phyloP scores from a whole-genome alignment of 2,797 vertebrate genomes.

The Delichon dasypus region DNA sequence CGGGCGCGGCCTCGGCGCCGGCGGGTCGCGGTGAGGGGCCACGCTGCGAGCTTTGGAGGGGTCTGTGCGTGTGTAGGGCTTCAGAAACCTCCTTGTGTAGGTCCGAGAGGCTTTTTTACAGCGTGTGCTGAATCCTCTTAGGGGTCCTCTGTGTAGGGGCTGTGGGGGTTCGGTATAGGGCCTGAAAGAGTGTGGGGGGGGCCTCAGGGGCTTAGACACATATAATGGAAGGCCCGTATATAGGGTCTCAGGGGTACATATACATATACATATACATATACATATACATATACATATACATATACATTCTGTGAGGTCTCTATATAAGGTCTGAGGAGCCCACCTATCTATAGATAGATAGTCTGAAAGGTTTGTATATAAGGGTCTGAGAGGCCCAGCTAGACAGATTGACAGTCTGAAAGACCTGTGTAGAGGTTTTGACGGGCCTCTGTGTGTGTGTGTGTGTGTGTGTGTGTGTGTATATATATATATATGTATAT shows the following conservation, averaged over 20 bases:
- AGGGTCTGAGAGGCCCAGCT: not conserved
- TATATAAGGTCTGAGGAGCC: not conserved
- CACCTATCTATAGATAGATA: too few relatives aligned
- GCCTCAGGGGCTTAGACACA: too few relatives aligned
- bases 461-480: too few relatives aligned
- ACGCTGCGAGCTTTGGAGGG: fast-evolving
- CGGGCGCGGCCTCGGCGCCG: not conserved
- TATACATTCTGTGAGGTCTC: too few relatives aligned
- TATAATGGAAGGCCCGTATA: not conserved
- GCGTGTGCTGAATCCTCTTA: not conserved
- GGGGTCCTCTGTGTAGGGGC: too few relatives aligned
- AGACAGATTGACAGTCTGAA: not conserved
- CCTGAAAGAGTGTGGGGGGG: too few relatives aligned
- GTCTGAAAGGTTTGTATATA: not conserved
- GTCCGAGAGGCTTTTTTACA: not conserved
- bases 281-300: too few relatives aligned
- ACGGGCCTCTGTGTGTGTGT: not conserved
- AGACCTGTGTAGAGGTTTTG: not conserved
- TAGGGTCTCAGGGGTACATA: not conserved
- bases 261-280: too few relatives aligned
- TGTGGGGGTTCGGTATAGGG: fast-evolving
- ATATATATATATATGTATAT: not conserved
- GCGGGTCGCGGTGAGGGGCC: not conserved
- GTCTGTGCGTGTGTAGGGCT: fast-evolving
- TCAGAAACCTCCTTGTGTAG: fast-evolving